These are phyloP conservation scores for Acanthosepion lycidas DNA, from an alignment of 2,888 invertebrate genomes.

Conservation along the genomic window DNA sequence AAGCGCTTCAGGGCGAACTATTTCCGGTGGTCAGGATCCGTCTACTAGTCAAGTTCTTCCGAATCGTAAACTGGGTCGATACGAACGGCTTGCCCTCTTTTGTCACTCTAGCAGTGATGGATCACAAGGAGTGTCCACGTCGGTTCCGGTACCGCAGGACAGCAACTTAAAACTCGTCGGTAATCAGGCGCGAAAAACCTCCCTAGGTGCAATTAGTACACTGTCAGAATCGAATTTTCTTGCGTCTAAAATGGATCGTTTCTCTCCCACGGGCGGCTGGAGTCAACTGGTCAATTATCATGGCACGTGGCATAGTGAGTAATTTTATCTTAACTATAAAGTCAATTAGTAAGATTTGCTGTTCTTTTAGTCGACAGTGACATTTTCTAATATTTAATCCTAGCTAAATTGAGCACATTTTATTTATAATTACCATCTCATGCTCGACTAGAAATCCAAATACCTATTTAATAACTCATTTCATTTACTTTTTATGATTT, in stretches of 20 bases:
- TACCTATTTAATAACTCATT: no score
- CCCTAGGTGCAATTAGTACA: slow-evolving; percentile 61
- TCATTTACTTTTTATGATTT: no score
- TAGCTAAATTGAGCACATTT: no score
- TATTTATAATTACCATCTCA: no score
- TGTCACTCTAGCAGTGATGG: slow-evolving; percentile 37
- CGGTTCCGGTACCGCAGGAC: neutral
- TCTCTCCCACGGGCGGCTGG: slow-evolving; percentile 68
- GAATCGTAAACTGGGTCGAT: neutral
- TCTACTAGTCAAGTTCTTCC: slow-evolving; percentile 51
- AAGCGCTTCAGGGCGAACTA: slow-evolving; percentile 46
- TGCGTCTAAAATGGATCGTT: slow-evolving; percentile 67
- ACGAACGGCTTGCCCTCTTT: neutral
- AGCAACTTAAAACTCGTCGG: neutral
- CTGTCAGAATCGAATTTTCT: slow-evolving; percentile 66
- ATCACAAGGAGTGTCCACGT: neutral
- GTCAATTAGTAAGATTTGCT: no score
- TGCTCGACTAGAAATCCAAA: no score
- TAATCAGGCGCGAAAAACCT: slow-evolving; percentile 52
- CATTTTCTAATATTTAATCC: no score
- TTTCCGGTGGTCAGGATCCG: slow-evolving; percentile 55
- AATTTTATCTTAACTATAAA: neutral
- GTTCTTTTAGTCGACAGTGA: no score
- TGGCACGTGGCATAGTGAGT: slow-evolving; percentile 68
- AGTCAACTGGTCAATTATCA: slow-evolving; percentile 60